Conservation (phyloP, 2,888 invertebrate species). For the Eilema caniola region DNA sequence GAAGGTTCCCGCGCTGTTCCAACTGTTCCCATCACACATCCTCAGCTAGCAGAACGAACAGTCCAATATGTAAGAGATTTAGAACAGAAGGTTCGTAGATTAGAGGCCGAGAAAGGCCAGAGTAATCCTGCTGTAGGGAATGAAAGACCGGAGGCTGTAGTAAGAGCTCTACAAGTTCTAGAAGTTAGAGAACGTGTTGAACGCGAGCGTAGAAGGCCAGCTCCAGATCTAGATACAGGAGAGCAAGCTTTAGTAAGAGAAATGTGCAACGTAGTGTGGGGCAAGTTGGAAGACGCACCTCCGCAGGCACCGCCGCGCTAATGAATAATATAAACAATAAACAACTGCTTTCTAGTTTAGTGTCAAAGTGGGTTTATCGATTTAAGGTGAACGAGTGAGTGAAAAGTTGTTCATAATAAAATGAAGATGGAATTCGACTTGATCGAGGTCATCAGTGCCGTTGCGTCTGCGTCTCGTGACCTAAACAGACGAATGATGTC, state of each 20-base stretch:
- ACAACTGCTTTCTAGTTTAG: slow-evolving; percentile 44
- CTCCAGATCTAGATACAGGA: slow-evolving; percentile 92
- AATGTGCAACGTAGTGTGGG: slow-evolving; percentile 98
- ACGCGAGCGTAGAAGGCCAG: slow-evolving; percentile 88
- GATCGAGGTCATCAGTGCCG: slow-evolving; percentile 78
- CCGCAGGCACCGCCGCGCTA: slow-evolving; percentile 84
- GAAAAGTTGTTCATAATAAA: slow-evolving; percentile 64
- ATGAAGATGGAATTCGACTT: slow-evolving; percentile 71
- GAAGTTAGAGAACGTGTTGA: slow-evolving; percentile 96
- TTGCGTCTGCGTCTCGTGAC: slow-evolving; percentile 72
- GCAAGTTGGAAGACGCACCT: slow-evolving; percentile 95
- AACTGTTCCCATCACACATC: slow-evolving; percentile 69
- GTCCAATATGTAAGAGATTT: slow-evolving; percentile 96
- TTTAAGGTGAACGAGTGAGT: slow-evolving; percentile 65
- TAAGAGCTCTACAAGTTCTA: slow-evolving; percentile 96
- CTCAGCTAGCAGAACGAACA: slow-evolving; percentile 92
- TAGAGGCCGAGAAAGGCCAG: slow-evolving; percentile 95
- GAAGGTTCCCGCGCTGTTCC: slow-evolving; percentile 86
- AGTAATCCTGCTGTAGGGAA: slow-evolving; percentile 88
- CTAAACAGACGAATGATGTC: slow-evolving; percentile 73
- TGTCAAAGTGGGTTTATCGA: slow-evolving; percentile 51
- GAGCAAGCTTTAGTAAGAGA: slow-evolving; percentile 97
- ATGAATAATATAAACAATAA: slow-evolving; percentile 40
- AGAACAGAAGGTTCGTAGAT: slow-evolving; percentile 94
- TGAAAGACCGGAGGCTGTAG: slow-evolving; percentile 96